A percentile compares a stretch with the other conserved stretches of the same genome.
phyloP scores from a whole-genome alignment of 2,113 vertebrate species.

The Pycnonotus jocosus region DNA sequence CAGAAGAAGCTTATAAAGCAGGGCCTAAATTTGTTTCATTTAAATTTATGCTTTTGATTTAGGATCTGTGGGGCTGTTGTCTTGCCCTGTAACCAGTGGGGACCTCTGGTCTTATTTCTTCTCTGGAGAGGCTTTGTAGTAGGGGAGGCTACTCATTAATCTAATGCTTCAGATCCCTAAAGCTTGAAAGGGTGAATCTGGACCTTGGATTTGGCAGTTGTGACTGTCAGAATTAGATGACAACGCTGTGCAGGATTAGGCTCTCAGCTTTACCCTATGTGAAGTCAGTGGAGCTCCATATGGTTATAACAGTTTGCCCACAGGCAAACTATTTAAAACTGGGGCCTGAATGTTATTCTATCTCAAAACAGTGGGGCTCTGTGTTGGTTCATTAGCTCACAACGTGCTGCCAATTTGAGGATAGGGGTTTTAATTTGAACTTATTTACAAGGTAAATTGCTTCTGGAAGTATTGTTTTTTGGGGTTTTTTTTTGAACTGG shows the following conservation, averaged over 20 bases:
- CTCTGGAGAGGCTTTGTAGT: background rate
- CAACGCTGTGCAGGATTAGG: background rate
- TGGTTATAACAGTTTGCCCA: slow-evolving; percentile 34
- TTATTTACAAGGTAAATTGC: slow-evolving; percentile 45
- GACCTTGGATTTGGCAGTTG: background rate
- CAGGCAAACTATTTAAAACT: slow-evolving; percentile 28
- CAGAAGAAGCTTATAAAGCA: background rate
- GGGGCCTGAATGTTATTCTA: background rate
- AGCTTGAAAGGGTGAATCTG: background rate
- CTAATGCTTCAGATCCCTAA: background rate
- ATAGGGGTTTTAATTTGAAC: slow-evolving; percentile 19
- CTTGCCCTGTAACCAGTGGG: background rate
- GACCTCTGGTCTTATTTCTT: background rate
- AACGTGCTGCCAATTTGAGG: slow-evolving; percentile 20
- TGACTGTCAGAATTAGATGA: background rate
- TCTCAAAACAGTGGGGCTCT: slow-evolving; percentile 38
- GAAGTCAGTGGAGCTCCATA: slow-evolving; percentile 28
- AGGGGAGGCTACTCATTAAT: background rate
- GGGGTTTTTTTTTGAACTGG: background rate
- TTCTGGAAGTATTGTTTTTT: background rate
- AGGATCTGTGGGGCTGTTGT: background rate
- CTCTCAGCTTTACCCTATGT: background rate
- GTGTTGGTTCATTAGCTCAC: slow-evolving; percentile 47
- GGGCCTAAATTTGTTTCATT: background rate
- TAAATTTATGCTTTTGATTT: background rate